phyloP scores from a whole-genome alignment of 2,888 invertebrate species.

The Leucophora obtusa region DNA sequence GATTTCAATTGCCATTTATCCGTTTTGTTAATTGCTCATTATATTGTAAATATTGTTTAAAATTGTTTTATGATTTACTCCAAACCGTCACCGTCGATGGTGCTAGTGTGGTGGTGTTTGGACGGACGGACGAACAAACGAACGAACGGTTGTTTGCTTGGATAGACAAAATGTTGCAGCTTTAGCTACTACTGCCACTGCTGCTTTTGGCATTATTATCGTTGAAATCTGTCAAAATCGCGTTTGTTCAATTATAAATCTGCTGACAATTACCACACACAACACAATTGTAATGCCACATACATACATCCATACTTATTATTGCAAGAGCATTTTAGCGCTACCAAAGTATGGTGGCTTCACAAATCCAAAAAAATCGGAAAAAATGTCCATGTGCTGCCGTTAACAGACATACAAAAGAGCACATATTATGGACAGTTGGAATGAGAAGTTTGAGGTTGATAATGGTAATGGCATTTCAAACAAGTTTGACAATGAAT shows the following conservation, averaged over 20 bases:
- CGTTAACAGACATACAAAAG: conserved; percentile 29
- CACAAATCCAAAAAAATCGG: conserved; percentile 10
- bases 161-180: conserved; percentile 56
- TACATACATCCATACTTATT: conserved; percentile 2
- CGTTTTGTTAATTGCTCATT: conserved; percentile 65
- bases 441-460: conserved; percentile 23
- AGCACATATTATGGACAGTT: conserved; percentile 6
- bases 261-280: conserved; percentile 68
- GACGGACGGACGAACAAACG: conserved; percentile 36
- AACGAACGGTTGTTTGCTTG: conserved; percentile 32
- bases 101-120: conserved; percentile 24
- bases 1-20: conserved; percentile 38
- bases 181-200: conserved; percentile 34
- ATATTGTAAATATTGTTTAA: conserved; percentile 64
- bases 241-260: conserved; percentile 68
- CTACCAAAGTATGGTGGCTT: conserved; percentile 35
- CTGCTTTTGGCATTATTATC: conserved; percentile 66
- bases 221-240: conserved; percentile 68
- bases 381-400: conserved; percentile 31
- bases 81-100: conserved; percentile 49
- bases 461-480: conserved; percentile 54
- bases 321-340: conserved; percentile 39
- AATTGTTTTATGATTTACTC: conserved; percentile 65
- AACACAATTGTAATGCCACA: conserved; percentile 43
- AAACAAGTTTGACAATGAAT: conserved; percentile 59